Conservation (phyloP, 2,797 vertebrate species). For the Kryptopterus vitreolus region DNA sequence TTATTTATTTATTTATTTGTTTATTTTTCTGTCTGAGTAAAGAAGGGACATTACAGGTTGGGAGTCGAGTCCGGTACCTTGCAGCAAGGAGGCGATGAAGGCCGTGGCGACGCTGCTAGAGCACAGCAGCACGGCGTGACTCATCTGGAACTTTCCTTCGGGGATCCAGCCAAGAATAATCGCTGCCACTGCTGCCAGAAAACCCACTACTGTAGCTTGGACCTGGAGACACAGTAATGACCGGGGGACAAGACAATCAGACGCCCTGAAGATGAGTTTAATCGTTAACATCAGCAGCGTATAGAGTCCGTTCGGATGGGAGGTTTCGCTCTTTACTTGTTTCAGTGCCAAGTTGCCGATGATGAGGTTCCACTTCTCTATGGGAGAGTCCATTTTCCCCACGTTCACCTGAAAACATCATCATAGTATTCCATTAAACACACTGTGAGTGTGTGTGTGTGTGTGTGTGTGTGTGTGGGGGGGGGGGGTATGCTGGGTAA, state of each 20-base stretch:
- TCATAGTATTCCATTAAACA: not conserved
- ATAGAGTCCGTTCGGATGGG: no score
- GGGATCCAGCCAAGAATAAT: constrained; percentile 93
- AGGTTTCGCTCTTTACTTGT: constrained; percentile 88
- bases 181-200: constrained; percentile 91
- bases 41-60: no score
- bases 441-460: no score
- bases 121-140: constrained; percentile 88
- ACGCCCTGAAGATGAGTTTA: not conserved
- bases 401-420: constrained; percentile 87
- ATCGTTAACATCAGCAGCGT: not conserved
- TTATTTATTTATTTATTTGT: no score
- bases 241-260: not conserved
- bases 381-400: constrained; percentile 98
- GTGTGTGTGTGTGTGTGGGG: no score
- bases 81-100: constrained; percentile 92
- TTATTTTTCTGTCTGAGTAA: no score
- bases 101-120: constrained; percentile 95
- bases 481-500: no score
- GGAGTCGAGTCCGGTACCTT: no score
- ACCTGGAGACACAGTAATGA: constrained; percentile 72
- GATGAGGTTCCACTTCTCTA: constrained; percentile 97
- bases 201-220: constrained; percentile 93
- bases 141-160: constrained; percentile 90
- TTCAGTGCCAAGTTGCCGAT: constrained; percentile 96